phyloP scores from a whole-genome alignment of 1,140 invertebrate species.

The Notospermus geniculatus region DNA sequence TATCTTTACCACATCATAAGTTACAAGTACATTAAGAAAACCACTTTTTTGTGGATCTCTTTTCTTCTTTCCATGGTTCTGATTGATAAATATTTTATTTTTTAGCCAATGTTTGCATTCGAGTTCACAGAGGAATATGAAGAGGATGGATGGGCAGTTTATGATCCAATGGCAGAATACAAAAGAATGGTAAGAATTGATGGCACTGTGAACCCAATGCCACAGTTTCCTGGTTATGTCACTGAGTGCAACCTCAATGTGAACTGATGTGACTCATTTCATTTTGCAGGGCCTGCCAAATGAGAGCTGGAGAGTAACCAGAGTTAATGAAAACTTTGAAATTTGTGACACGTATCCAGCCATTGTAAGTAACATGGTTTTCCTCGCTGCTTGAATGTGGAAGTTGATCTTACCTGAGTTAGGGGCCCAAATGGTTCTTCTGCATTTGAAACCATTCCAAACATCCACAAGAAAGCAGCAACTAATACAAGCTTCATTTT shows the following conservation, averaged over 20 bases:
- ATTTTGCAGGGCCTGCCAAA: conserved; percentile 82
- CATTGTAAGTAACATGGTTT: conserved; percentile 58
- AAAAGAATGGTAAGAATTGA: conserved; percentile 75
- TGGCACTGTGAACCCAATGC: not conserved
- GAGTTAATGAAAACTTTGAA: conserved; percentile 90
- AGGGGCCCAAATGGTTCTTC: too few species aligned
- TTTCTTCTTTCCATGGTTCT: too few species aligned
- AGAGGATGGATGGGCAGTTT: conserved; percentile 94
- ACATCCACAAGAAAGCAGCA: too few species aligned
- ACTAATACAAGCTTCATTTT: too few species aligned
- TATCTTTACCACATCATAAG: too few species aligned
- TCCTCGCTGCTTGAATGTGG: not conserved
- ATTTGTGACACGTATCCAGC: conserved; percentile 96
- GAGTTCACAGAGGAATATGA: conserved; percentile 82
- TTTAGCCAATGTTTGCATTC: conserved; percentile 64
- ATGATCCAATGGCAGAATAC: conserved; percentile 90
- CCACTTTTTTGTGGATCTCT: too few species aligned
- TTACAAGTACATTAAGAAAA: too few species aligned
- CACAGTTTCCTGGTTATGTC: not conserved
- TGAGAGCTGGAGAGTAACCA: conserved; percentile 94
- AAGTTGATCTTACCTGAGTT: too few species aligned
- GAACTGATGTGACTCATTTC: not conserved
- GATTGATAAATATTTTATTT: conserved; percentile 14
- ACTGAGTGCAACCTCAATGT: not conserved
- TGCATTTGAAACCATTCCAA: too few species aligned